These are phyloP conservation scores for Trogon surrucura DNA, from an alignment of 2,113 vertebrate species.

Conservation along the genomic window DNA sequence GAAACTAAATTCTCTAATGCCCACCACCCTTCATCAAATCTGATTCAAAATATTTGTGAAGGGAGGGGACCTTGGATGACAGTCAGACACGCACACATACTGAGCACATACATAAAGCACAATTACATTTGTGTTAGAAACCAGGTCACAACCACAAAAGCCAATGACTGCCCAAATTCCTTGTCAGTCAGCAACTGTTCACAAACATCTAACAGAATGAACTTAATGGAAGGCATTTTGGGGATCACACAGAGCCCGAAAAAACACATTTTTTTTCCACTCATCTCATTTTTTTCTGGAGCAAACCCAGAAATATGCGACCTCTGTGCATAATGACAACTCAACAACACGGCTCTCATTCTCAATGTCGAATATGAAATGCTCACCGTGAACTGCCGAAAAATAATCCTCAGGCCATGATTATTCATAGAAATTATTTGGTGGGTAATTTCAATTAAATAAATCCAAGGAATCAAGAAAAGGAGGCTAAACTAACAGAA, in stretches of 20 bases:
- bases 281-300: neutral
- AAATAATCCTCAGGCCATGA: constrained; percentile 60
- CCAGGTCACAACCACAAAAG: neutral
- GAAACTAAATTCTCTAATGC: neutral
- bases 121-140: neutral
- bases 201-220: neutral
- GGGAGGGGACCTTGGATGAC: neutral
- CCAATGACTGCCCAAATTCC: neutral
- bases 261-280: neutral
- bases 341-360: constrained; percentile 32
- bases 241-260: neutral
- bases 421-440: constrained; percentile 72
- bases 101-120: neutral
- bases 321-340: constrained; percentile 43
- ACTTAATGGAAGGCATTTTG: neutral
- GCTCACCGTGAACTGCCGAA: neutral
- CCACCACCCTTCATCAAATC: neutral
- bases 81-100: neutral
- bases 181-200: neutral
- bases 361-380: constrained; percentile 35
- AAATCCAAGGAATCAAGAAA: constrained; percentile 58
- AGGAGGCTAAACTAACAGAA: constrained; percentile 48
- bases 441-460: constrained; percentile 71
- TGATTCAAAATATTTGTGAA: neutral
- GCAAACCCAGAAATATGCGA: neutral